Conservation (phyloP, 2,797 vertebrate genomes). For the Denticeps clupeoides region DNA sequence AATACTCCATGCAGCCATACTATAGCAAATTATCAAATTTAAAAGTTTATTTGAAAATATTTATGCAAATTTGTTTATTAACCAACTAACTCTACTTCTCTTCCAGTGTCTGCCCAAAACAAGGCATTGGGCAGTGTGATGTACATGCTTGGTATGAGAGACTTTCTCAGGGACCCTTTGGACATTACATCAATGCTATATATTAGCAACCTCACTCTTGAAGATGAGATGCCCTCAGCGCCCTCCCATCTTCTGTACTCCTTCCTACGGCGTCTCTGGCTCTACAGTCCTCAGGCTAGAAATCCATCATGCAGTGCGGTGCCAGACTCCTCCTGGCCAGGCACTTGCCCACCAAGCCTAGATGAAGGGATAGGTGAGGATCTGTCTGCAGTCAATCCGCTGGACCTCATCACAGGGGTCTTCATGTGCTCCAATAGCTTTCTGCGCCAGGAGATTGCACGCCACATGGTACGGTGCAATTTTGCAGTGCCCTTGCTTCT, state of each 20-base stretch:
- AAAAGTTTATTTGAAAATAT: neutral
- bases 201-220: conserved; percentile 43
- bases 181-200: conserved; percentile 43
- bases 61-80: neutral
- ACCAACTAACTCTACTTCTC: conserved; percentile 13
- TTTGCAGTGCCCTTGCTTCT: conserved; percentile 71
- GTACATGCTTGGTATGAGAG: conserved; percentile 39
- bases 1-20: too few relatives aligned
- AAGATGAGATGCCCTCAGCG: conserved; percentile 30
- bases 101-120: conserved; percentile 37
- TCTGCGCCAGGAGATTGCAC: conserved; percentile 63
- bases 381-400: conserved; percentile 44
- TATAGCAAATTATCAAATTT: too few relatives aligned
- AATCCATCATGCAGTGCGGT: conserved; percentile 30
- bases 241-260: conserved; percentile 43
- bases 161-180: conserved; percentile 31
- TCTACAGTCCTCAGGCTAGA: conserved; percentile 44
- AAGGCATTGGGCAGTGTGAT: conserved; percentile 40
- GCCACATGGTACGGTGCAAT: conserved; percentile 66
- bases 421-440: conserved; percentile 61
- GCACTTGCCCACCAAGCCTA: neutral
- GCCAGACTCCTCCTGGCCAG: conserved; percentile 1
- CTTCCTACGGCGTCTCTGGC: conserved; percentile 53
- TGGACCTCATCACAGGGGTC: conserved; percentile 66
- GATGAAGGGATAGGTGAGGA: conserved; percentile 18